Base-by-base conservation (phyloP, 1,140 invertebrate genomes). In the Pachyrhynchus sulphureomaculatus region DNA sequence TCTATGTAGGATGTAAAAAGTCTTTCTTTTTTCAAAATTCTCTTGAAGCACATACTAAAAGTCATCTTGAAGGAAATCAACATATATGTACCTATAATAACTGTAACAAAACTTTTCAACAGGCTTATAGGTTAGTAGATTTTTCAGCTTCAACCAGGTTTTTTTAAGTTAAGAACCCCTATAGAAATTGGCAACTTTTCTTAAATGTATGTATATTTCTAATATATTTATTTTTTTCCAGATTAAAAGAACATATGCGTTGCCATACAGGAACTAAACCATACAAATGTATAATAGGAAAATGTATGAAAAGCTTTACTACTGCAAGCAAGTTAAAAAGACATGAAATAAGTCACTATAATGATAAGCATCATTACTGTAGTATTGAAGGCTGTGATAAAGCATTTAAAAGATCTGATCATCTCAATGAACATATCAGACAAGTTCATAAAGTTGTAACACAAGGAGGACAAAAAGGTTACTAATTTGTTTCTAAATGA, bases 381-480 rank as follows among this genome's bases (percentile, higher is more conserved):
- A 48, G 9, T 13, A n/a, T 48, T 10, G 45, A 29, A 48, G 26
- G 26, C 17, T 48, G 45, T 29, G 23, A 48, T 48, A 48, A 48
- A 29, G 20, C 45, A 21, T 48, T 29, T 23, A n/a, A 18, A 26
- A 48, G 45, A 48, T 26, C 45, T n/a, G 45, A 48, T 10, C 45
- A 48, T 48, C 23, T 48, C 12, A 48, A 48, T 17, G 29, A 29
- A 15, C 45, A 48, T 17, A 29, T 29, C 12, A 29, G 17, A 42
- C 17, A 42, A 42, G 21, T 20, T 42, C 21, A 42, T 42, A 42
- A 23, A 17, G 17, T 20, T 9, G 18, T 13, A 12, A 5, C 17
- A n/a, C 17, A 17, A 20, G 15, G 17, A 17, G 9, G 39, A 10
- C 39, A 18, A 18, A 42, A 42, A 20, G 39, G 21, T 20, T 10